Conservation (phyloP, 2,888 invertebrate genomes). For the Masnerella sp. region DNA sequence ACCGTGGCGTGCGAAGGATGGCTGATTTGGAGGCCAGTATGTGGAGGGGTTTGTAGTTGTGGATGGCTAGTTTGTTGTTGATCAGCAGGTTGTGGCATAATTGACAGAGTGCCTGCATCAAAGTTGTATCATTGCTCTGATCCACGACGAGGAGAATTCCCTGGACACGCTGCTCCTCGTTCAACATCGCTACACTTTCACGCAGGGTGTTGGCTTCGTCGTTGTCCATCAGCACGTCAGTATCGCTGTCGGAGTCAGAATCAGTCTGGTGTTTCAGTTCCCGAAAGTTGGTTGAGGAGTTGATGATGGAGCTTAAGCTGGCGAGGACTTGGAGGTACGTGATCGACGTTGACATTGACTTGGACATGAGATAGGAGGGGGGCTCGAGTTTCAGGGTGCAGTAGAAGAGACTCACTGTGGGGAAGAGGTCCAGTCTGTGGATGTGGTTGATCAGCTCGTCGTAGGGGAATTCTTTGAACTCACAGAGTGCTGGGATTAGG, state of each 20-base stretch:
- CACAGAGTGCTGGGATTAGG: conserved; percentile 84
- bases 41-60: conserved; percentile 89
- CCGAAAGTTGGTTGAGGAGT: conserved; percentile 78
- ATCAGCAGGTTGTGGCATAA: conserved; percentile 91
- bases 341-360: conserved; percentile 53
- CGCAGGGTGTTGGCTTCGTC: conserved; percentile 79
- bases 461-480: conserved; percentile 78
- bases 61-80: conserved; percentile 88
- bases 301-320: conserved; percentile 76
- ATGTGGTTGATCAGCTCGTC: conserved; percentile 78
- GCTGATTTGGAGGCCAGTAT: conserved; percentile 88
- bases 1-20: conserved; percentile 88
- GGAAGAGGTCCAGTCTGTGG: conserved; percentile 75
- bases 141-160: conserved; percentile 79
- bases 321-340: conserved; percentile 81
- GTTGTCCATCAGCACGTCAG: conserved; percentile 80
- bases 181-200: conserved; percentile 83
- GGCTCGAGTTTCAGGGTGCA: conserved; percentile 84
- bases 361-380: conserved; percentile 78
- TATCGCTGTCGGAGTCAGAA: conserved; percentile 80
- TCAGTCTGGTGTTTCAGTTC: conserved; percentile 79
- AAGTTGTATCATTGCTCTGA: conserved; percentile 78
- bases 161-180: conserved; percentile 82
- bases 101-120: conserved; percentile 84
- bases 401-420: conserved; percentile 84